Evolutionary conservation across 1,140 invertebrate species (phyloP).

Genomic region (Anastrepha obliqua): DNA sequence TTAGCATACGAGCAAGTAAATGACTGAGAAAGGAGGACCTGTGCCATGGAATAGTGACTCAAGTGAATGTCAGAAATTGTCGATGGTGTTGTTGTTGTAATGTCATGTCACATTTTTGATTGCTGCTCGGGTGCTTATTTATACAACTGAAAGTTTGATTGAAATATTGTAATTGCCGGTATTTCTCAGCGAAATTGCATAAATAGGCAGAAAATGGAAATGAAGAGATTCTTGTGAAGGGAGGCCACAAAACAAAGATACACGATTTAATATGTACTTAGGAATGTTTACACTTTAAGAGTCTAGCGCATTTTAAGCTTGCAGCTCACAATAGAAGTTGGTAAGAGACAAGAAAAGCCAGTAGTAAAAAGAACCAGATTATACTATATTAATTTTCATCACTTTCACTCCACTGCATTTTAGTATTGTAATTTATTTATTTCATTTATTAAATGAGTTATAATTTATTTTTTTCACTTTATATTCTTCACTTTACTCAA

Average conservation of each 20-base stretch:
- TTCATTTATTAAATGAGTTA: too few relatives aligned
- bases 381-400: too few relatives aligned
- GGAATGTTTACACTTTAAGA: too few relatives aligned
- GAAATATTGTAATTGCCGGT: conserved; percentile 2
- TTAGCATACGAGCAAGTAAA: not conserved
- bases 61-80: not conserved
- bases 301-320: too few relatives aligned
- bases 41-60: not conserved
- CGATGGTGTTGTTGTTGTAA: not conserved
- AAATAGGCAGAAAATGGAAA: not conserved
- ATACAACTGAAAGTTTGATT: not conserved
- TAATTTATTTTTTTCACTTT: too few relatives aligned
- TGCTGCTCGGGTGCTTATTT: not conserved
- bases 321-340: too few relatives aligned
- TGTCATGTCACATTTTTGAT: conserved; percentile 6
- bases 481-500: too few relatives aligned
- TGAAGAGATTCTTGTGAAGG: not conserved
- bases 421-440: too few relatives aligned
- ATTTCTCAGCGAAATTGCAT: not conserved
- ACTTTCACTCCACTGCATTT: too few relatives aligned
- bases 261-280: too few relatives aligned
- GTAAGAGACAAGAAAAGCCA: too few relatives aligned
- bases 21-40: not conserved
- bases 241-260: not conserved
- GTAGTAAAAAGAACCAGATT: too few relatives aligned